Conservation (phyloP, 1,140 invertebrate species). For the Xylocopa sonorina region DNA sequence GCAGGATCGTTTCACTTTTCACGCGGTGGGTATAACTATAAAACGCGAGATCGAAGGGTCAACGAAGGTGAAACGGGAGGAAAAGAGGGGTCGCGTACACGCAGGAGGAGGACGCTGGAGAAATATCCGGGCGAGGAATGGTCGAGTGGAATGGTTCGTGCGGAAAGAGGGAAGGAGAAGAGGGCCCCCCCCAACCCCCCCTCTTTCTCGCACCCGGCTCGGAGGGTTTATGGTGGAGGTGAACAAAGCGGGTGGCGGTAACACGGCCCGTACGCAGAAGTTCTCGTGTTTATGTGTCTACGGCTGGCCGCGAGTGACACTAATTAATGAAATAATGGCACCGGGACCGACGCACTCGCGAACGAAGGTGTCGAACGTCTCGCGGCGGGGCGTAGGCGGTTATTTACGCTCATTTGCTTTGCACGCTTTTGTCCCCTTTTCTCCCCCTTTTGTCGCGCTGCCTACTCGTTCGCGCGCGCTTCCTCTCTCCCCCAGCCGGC, state of each 20-base stretch:
- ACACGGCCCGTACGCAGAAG: conserved; percentile 68
- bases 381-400: conserved; percentile 73
- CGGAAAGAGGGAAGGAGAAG: conserved; percentile 7
- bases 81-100: conserved; percentile 42
- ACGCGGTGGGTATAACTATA: conserved; percentile 8
- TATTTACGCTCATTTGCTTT: conserved; percentile 79
- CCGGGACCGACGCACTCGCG: conserved; percentile 55
- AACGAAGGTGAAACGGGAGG: conserved; percentile 31
- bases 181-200: conserved; percentile 56
- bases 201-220: too few species aligned
- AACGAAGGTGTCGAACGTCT: conserved; percentile 73
- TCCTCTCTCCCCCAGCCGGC: not conserved
- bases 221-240: conserved; percentile 63
- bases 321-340: conserved; percentile 79
- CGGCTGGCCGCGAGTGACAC: conserved; percentile 71
- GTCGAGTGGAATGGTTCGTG: too few species aligned
- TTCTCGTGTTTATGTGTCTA: conserved; percentile 72
- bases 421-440: conserved; percentile 67
- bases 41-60: conserved; percentile 41
- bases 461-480: conserved; percentile 7
- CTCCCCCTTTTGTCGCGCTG: conserved; percentile 54
- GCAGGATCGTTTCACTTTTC: conserved; percentile 15
- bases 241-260: conserved; percentile 69
- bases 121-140: conserved; percentile 44
- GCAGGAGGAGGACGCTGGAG: conserved; percentile 31